These are phyloP conservation scores for Acanthosepion pharaonis DNA, from an alignment of 2,888 invertebrate genomes.

Conservation along the genomic window DNA sequence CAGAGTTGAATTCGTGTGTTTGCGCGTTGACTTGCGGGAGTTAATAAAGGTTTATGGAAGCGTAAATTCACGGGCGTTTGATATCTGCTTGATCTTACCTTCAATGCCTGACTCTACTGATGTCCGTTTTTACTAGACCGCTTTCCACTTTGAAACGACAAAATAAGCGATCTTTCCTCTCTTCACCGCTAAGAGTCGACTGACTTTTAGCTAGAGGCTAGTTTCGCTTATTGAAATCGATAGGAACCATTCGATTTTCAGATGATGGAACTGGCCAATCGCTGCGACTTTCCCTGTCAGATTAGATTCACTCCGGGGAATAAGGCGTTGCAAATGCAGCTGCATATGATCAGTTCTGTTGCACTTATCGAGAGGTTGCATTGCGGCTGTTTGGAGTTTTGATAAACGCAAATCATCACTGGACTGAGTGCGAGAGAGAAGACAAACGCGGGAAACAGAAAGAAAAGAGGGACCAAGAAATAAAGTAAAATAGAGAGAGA, in stretches of 20 bases:
- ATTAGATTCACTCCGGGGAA: background rate
- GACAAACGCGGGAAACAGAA: background rate
- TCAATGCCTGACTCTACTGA: background rate
- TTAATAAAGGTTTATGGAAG: background rate
- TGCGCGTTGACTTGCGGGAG: background rate
- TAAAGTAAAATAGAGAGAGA: no score
- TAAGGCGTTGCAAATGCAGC: background rate
- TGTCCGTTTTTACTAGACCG: background rate
- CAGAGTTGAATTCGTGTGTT: no score
- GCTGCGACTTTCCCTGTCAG: background rate
- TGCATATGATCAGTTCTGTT: background rate
- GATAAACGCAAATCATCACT: background rate
- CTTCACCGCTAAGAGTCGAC: background rate
- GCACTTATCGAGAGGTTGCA: background rate
- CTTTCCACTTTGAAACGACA: background rate
- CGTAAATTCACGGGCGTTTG: background rate
- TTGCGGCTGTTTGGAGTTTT: background rate
- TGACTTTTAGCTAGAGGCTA: background rate
- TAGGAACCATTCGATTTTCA: background rate
- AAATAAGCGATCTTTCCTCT: background rate
- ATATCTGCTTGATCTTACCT: no score
- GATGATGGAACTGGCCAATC: background rate
- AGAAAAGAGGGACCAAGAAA: background rate
- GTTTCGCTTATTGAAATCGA: background rate
- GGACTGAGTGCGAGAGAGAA: background rate